Evolutionary conservation across 2,888 invertebrate species (phyloP).

Genomic region (Podotricha telesiphe): DNA sequence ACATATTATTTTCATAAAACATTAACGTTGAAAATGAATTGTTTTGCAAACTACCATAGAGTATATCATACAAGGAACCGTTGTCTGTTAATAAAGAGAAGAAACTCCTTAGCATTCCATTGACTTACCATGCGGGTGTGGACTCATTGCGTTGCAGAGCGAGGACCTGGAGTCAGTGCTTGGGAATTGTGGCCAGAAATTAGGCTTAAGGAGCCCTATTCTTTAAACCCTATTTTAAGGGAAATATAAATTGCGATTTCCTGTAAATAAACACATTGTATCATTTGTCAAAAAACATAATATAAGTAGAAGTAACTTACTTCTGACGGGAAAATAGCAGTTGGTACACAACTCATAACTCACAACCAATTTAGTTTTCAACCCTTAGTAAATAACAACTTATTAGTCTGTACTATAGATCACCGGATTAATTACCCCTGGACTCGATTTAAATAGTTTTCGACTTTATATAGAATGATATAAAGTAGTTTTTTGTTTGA

Average conservation of each 20-base stretch:
- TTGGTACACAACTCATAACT: slow-evolving; percentile 29
- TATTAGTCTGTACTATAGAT: slow-evolving; percentile 45
- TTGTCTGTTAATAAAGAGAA: too few relatives aligned
- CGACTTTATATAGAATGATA: slow-evolving; percentile 5
- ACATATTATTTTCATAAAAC: too few relatives aligned
- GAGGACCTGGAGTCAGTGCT: too few relatives aligned
- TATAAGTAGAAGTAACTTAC: slow-evolving; percentile 1
- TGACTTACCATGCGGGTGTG: too few relatives aligned
- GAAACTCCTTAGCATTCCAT: too few relatives aligned
- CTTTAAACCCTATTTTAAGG: too few relatives aligned
- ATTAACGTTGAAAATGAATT: too few relatives aligned
- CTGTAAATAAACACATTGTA: slow-evolving; percentile 1
- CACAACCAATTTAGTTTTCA: slow-evolving; percentile 44
- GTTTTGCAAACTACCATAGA: too few relatives aligned
- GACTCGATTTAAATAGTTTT: not conserved
- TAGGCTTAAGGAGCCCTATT: too few relatives aligned
- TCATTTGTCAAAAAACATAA: not conserved
- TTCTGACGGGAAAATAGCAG: slow-evolving; percentile 42
- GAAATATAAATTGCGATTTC: not conserved
- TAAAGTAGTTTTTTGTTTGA: slow-evolving; percentile 22
- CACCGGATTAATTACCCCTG: slow-evolving; percentile 37
- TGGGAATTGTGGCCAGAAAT: too few relatives aligned
- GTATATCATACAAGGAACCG: too few relatives aligned
- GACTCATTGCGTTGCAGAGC: too few relatives aligned
- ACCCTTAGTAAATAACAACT: slow-evolving; percentile 48